These are phyloP conservation scores for Ormyrus labotus DNA, from an alignment of 2,888 invertebrate species.

Conservation along the genomic window DNA sequence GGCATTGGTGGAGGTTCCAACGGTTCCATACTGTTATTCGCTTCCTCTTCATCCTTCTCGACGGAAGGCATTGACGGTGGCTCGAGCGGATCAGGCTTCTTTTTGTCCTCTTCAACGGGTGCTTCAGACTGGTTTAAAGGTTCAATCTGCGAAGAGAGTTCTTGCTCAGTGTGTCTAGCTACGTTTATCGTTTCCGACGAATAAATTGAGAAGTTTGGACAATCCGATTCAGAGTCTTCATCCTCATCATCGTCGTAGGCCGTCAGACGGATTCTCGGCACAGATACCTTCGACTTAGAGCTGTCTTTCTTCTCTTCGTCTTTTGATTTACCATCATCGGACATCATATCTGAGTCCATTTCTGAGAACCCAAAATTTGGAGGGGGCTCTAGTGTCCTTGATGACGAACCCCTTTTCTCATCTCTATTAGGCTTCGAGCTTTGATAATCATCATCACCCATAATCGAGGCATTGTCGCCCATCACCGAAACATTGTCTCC, in stretches of 20 bases:
- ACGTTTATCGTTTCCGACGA: constrained; percentile 88
- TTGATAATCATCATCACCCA: constrained; percentile 28
- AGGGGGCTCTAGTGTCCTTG: constrained; percentile 54
- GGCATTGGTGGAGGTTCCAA: constrained; percentile 40
- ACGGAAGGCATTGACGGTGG: background rate
- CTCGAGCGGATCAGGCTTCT: constrained; percentile 49
- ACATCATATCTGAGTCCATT: constrained; percentile 32
- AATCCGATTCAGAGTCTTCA: constrained; percentile 82
- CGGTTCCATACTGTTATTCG: background rate
- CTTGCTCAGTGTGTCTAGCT: constrained; percentile 78
- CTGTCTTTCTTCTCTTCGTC: constrained; percentile 18
- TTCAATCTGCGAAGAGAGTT: constrained; percentile 71
- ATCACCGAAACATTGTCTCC: constrained; percentile 41
- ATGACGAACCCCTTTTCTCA: background rate
- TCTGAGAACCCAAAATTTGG: constrained; percentile 47
- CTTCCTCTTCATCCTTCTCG: background rate
- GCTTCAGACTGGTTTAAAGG: constrained; percentile 37
- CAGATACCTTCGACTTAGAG: constrained; percentile 3
- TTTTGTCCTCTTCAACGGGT: constrained; percentile 49
- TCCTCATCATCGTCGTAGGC: constrained; percentile 73
- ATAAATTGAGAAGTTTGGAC: constrained; percentile 91
- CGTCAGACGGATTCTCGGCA: constrained; percentile 63
- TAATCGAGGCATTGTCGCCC: constrained; percentile 39
- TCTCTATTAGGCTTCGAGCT: background rate
- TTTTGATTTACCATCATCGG: constrained; percentile 12